Evolutionary conservation across 2,888 invertebrate genomes (phyloP).

Genomic region (Julus scanicus): DNA sequence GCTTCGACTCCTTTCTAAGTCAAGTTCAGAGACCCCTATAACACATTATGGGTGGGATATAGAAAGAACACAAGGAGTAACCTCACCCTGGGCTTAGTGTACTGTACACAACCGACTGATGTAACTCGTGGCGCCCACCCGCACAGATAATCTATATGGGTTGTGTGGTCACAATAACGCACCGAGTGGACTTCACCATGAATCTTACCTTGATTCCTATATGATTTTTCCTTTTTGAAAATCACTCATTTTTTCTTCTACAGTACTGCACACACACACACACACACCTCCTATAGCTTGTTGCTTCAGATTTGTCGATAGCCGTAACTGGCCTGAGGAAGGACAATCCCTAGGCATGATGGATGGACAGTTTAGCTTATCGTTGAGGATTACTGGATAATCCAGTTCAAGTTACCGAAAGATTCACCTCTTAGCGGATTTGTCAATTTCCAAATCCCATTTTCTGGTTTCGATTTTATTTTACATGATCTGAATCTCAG

Average conservation of each 20-base stretch:
- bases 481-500: no score
- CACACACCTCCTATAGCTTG: background rate
- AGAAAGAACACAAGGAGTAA: constrained; percentile 36
- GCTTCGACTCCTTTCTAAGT: background rate
- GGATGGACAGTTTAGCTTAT: background rate
- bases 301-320: background rate
- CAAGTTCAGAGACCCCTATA: constrained; percentile 32
- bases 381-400: background rate
- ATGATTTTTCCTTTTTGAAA: background rate
- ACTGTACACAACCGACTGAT: constrained; percentile 28
- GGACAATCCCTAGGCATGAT: background rate
- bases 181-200: constrained; percentile 20
- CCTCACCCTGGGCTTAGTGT: constrained; percentile 45
- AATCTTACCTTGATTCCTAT: background rate
- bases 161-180: constrained; percentile 13
- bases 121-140: constrained; percentile 42
- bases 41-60: constrained; percentile 40
- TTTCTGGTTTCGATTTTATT: no score
- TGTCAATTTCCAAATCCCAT: background rate
- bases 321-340: background rate
- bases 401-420: background rate
- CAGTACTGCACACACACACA: background rate
- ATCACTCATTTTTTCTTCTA: background rate
- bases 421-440: background rate
- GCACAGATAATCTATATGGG: constrained; percentile 43